A percentile compares a stretch with the other conserved stretches of the same genome.
Conservation (phyloP, 2,797 vertebrate species). For the Borostomias antarcticus region DNA sequence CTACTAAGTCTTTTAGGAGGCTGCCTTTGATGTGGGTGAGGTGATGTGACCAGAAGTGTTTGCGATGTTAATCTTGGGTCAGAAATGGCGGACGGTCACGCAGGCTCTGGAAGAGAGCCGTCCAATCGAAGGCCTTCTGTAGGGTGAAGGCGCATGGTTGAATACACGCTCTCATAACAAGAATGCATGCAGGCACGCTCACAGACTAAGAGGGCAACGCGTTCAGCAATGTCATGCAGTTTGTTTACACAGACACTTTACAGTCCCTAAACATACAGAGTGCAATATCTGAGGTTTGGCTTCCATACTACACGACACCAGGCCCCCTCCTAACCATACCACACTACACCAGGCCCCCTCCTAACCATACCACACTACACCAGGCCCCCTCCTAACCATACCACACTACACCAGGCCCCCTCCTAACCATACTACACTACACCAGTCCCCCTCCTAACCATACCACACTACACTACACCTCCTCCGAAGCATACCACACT, state of each 20-base stretch:
- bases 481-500: too few relatives aligned
- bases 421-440: too few relatives aligned
- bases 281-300: constrained; percentile 10
- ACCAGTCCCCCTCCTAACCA: too few relatives aligned
- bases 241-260: constrained; percentile 16
- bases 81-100: constrained; percentile 56
- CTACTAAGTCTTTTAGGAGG: constrained; percentile 72
- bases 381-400: too few relatives aligned
- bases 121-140: constrained; percentile 22
- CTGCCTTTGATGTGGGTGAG: constrained; percentile 80
- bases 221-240: constrained; percentile 21
- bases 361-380: too few relatives aligned
- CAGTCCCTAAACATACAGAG: constrained; percentile 25
- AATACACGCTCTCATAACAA: constrained; percentile 12
- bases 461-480: too few relatives aligned
- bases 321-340: too few relatives aligned
- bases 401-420: too few relatives aligned
- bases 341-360: too few relatives aligned
- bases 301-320: constrained; percentile 8
- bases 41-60: constrained; percentile 77
- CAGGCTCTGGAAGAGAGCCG: constrained; percentile 45
- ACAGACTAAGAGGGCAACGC: not conserved
- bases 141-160: constrained; percentile 14
- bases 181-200: too few relatives aligned
- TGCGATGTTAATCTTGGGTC: constrained; percentile 74